phyloP scores from a whole-genome alignment of 2,113 vertebrate species.

The Mirza zaza region DNA sequence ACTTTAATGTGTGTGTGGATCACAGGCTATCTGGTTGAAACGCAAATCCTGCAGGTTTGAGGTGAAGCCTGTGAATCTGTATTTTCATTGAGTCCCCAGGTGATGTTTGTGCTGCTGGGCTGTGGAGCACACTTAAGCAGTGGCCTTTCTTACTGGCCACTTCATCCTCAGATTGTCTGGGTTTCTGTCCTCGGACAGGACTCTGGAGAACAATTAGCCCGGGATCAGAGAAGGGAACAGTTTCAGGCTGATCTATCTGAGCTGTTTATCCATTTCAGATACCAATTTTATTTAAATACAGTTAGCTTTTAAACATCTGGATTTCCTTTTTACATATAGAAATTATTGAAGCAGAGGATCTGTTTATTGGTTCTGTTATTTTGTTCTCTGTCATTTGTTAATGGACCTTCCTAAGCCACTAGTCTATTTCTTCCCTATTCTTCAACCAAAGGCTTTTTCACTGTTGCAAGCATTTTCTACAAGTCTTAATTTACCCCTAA shows the following conservation, averaged over 20 bases:
- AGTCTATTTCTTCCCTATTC: neutral
- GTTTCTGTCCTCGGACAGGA: neutral
- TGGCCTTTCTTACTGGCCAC: too few relatives aligned
- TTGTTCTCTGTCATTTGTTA: neutral
- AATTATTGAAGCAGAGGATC: neutral
- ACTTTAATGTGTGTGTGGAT: neutral
- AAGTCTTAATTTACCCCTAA: neutral
- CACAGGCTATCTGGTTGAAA: neutral
- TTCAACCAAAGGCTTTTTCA: neutral
- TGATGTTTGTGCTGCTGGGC: neutral
- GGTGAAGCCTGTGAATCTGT: neutral
- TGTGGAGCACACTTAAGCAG: rapidly evolving
- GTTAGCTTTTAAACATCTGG: neutral
- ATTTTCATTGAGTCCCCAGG: neutral
- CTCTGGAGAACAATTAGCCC: neutral
- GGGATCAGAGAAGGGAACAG: neutral
- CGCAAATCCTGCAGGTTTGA: neutral
- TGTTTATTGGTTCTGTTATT: neutral
- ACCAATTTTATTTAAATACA: neutral
- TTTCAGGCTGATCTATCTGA: neutral
- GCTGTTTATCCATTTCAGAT: neutral
- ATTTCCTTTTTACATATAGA: neutral
- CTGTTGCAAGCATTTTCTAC: neutral
- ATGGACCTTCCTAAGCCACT: neutral
- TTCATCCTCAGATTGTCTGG: rapidly evolving